Conservation (phyloP, 2,113 vertebrate genomes). For the Myrmophylax atrothorax region DNA sequence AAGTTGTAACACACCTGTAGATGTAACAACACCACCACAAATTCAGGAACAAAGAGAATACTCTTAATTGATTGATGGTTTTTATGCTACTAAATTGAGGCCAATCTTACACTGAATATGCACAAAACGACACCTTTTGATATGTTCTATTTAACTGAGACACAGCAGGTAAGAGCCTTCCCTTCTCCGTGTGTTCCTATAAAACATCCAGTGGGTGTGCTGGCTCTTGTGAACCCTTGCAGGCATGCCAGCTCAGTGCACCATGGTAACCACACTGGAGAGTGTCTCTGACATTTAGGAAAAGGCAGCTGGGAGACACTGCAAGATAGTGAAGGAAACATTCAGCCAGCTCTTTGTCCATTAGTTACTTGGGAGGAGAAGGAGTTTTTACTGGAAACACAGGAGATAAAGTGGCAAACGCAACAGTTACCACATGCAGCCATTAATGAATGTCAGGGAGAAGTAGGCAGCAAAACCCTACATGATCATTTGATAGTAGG, state of each 20-base stretch:
- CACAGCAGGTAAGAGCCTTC: neutral
- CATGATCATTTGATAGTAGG: neutral
- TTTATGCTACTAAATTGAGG: neutral
- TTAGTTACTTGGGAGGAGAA: neutral
- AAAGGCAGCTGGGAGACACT: neutral
- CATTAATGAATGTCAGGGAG: neutral
- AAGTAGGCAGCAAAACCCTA: neutral
- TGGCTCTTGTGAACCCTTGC: neutral
- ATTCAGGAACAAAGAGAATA: neutral
- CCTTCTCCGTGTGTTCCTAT: fast-evolving
- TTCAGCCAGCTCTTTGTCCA: neutral
- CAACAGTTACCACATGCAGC: neutral
- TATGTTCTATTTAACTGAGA: neutral
- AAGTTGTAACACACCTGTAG: neutral
- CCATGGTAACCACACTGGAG: conserved; percentile 33
- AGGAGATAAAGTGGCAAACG: neutral
- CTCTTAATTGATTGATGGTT: neutral
- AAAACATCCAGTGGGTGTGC: neutral
- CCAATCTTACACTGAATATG: neutral
- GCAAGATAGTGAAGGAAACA: conserved; percentile 3
- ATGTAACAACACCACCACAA: neutral
- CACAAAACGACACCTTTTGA: neutral
- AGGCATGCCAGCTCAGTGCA: neutral
- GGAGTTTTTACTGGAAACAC: neutral
- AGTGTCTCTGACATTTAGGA: conserved; percentile 27